Evolutionary conservation across 2,113 vertebrate genomes (phyloP).

Genomic region (Hyla sarda): DNA sequence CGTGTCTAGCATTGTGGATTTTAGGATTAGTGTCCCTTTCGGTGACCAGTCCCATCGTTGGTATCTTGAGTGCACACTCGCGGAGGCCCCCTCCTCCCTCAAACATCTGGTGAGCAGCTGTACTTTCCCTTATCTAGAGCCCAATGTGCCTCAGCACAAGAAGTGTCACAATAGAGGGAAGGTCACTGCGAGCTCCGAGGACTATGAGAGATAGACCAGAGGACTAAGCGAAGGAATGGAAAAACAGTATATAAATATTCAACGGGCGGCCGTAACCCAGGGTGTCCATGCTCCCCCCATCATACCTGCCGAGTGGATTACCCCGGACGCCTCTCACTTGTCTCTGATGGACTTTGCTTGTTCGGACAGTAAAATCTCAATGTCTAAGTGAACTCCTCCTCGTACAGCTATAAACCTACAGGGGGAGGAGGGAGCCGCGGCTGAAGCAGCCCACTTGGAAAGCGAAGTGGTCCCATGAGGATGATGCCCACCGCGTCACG

Average conservation of each 20-base stretch:
- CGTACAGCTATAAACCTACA: slow-evolving; percentile 36
- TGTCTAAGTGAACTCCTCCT: slow-evolving; percentile 13
- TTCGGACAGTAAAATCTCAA: neutral
- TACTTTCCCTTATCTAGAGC: neutral
- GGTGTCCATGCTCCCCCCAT: neutral
- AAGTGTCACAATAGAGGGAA: neutral
- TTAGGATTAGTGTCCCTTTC: too few species aligned
- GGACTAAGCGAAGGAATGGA: too few species aligned
- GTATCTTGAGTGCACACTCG: too few species aligned
- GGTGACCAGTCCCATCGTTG: too few species aligned
- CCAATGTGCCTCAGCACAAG: neutral
- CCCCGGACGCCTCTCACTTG: neutral
- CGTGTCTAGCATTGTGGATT: too few species aligned
- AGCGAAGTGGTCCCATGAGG: neutral
- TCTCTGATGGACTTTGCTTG: slow-evolving; percentile 13
- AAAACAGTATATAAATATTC: too few species aligned
- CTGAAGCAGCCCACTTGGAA: slow-evolving; percentile 11
- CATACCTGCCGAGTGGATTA: slow-evolving; percentile 4
- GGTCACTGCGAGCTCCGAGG: neutral
- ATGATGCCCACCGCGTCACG: neutral
- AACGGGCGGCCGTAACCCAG: too few species aligned
- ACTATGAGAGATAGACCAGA: too few species aligned
- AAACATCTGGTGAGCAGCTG: slow-evolving; percentile 42
- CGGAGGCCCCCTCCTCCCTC: neutral
- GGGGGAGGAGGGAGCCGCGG: slow-evolving; percentile 9